A percentile compares a stretch with the other conserved stretches of the same genome.
These are phyloP conservation scores for Ophthalmolycus amberensis DNA, from an alignment of 2,113 vertebrate species.

Conservation along the genomic window DNA sequence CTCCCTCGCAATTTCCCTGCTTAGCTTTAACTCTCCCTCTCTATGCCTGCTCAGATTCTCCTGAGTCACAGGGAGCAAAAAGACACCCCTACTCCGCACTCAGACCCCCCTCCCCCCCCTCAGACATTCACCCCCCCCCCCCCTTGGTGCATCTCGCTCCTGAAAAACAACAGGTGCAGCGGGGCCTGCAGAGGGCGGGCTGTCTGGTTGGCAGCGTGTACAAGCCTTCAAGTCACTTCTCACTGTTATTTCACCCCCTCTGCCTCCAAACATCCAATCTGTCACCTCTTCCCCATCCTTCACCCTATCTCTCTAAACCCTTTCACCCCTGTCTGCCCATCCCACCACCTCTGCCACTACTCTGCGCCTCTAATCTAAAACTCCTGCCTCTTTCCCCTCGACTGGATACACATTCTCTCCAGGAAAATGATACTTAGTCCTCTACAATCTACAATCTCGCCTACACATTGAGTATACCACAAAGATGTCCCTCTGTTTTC, in stretches of 20 bases:
- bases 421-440: slow-evolving; percentile 29
- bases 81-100: slow-evolving; percentile 27
- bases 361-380: slow-evolving; percentile 20
- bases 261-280: slow-evolving; percentile 52
- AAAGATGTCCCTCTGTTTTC: neutral
- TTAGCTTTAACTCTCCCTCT: slow-evolving; percentile 51
- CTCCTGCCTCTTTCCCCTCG: slow-evolving; percentile 19
- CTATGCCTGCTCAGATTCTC: slow-evolving; percentile 67
- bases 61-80: slow-evolving; percentile 77
- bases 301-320: slow-evolving; percentile 35
- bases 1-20: slow-evolving; percentile 42
- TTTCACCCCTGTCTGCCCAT: slow-evolving; percentile 22
- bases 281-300: slow-evolving; percentile 44
- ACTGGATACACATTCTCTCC: slow-evolving; percentile 42
- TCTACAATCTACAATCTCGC: neutral
- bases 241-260: slow-evolving; percentile 63
- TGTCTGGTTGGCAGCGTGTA: slow-evolving; percentile 54
- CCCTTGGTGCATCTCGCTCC: slow-evolving; percentile 26
- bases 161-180: slow-evolving; percentile 82
- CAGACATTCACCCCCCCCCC: too few relatives aligned
- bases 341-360: neutral
- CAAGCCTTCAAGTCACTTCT: slow-evolving; percentile 45
- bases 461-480: neutral
- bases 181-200: slow-evolving; percentile 48
- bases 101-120: neutral